phyloP scores from a whole-genome alignment of 2,113 vertebrate species.

The Upupa epops region DNA sequence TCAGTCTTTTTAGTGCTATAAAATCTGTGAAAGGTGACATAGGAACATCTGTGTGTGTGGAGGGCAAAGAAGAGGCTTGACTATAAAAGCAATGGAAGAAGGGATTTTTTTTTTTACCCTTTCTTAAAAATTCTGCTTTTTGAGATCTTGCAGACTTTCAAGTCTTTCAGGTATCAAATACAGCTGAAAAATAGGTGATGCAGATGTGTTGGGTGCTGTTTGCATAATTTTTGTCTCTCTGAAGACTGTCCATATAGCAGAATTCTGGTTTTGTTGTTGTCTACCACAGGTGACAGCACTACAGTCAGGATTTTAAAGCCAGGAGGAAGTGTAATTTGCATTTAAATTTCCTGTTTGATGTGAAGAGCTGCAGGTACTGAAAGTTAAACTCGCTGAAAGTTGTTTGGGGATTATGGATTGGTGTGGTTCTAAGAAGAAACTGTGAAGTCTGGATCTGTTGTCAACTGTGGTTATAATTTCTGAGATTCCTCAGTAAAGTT shows the following conservation, averaged over 20 bases:
- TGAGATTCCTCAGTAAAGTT: not conserved
- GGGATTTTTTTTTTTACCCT: not conserved
- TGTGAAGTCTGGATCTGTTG: not conserved
- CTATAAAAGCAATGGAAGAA: not conserved
- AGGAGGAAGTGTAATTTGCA: not conserved
- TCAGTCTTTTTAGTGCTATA: conserved; percentile 47
- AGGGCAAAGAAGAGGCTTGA: not conserved
- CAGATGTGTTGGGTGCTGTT: not conserved
- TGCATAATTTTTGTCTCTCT: not conserved
- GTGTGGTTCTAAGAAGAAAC: not conserved
- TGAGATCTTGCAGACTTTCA: not conserved
- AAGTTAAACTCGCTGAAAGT: not conserved
- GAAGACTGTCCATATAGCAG: not conserved
- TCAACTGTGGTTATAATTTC: not conserved
- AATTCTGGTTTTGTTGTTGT: not conserved
- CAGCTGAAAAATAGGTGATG: not conserved
- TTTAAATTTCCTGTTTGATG: not conserved
- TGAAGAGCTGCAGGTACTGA: not conserved
- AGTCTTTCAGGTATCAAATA: not conserved
- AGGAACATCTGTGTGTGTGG: not conserved
- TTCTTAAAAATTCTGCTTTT: conserved; percentile 8
- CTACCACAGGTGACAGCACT: not conserved
- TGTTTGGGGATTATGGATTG: not conserved
- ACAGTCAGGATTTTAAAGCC: not conserved
- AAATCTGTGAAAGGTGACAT: conserved; percentile 54